Percentiles rank a stretch among this genome's conserved stretches.
These are phyloP conservation scores for Xiphydria camelus DNA, from an alignment of 2,888 invertebrate species.

Conservation along the genomic window DNA sequence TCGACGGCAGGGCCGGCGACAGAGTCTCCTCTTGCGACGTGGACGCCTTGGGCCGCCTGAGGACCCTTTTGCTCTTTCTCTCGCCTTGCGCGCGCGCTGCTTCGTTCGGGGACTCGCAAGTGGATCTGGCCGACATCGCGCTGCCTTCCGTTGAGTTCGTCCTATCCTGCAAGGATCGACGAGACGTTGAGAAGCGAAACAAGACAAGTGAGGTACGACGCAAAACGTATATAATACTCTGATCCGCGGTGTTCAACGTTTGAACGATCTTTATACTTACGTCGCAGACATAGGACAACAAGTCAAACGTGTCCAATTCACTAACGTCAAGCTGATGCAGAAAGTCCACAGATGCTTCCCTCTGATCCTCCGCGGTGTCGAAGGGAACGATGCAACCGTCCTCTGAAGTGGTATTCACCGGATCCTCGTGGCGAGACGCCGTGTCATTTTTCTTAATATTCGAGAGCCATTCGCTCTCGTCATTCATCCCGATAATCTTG, in stretches of 20 bases:
- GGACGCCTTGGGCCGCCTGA: no score
- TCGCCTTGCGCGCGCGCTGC: no score
- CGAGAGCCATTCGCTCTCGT: no score
- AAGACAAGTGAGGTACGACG: no score
- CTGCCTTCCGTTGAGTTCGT: constrained; percentile 37
- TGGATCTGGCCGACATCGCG: no score
- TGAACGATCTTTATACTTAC: constrained; percentile 42
- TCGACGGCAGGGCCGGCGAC: no score
- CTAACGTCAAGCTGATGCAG: constrained; percentile 38
- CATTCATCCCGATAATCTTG: no score
- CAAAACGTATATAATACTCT: background rate
- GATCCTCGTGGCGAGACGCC: background rate
- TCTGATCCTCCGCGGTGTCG: constrained; percentile 22
- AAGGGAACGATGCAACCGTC: constrained; percentile 22
- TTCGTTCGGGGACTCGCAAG: no score
- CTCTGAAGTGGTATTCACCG: constrained; percentile 18
- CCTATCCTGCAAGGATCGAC: constrained; percentile 46
- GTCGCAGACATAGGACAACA: constrained; percentile 53
- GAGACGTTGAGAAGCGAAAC: no score
- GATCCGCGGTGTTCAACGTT: background rate
- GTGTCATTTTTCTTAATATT: background rate
- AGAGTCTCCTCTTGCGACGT: no score
- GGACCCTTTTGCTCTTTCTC: no score
- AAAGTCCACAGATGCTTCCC: constrained; percentile 34
- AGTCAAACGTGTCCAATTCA: constrained; percentile 46